Percentiles rank a stretch among this genome's conserved stretches.
These are phyloP conservation scores for Electrona antarctica DNA, from an alignment of 2,113 vertebrate genomes.

Conservation along the genomic window DNA sequence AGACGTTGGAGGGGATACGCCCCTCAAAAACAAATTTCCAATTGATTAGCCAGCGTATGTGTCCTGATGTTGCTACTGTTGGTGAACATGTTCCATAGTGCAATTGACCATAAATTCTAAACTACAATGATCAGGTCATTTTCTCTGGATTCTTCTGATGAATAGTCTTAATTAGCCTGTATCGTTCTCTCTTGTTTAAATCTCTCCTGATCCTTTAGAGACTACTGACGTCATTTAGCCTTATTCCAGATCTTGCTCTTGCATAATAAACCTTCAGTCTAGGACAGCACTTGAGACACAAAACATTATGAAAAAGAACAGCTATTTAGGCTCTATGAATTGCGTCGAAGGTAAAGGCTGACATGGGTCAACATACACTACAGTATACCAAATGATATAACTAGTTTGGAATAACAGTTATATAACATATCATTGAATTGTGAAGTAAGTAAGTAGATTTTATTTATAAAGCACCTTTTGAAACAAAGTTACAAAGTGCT, in stretches of 20 bases:
- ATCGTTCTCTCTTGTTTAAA: conserved; percentile 19
- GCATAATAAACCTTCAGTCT: conserved; percentile 55
- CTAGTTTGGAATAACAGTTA: not conserved
- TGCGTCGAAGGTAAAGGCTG: not conserved
- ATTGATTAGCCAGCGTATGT: too few species aligned
- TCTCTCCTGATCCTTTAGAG: conserved; percentile 25
- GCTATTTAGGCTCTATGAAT: conserved; percentile 32
- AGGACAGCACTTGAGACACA: conserved; percentile 11
- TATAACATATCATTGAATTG: too few species aligned
- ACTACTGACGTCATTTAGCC: conserved; percentile 39
- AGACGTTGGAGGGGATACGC: too few species aligned
- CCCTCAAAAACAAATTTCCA: too few species aligned
- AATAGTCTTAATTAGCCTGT: conserved; percentile 26
- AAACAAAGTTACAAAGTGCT: too few species aligned
- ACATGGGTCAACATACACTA: not conserved
- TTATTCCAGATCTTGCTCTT: conserved; percentile 39
- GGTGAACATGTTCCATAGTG: too few species aligned
- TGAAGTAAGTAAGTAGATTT: too few species aligned
- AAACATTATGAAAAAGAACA: conserved; percentile 35
- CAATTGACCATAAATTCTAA: too few species aligned
- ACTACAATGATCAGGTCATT: too few species aligned
- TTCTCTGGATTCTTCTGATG: not conserved
- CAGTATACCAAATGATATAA: not conserved
- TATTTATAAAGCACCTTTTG: too few species aligned
- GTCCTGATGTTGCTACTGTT: too few species aligned